These are phyloP conservation scores for Serrognathus titanus DNA, from an alignment of 2,888 invertebrate genomes.

Conservation along the genomic window DNA sequence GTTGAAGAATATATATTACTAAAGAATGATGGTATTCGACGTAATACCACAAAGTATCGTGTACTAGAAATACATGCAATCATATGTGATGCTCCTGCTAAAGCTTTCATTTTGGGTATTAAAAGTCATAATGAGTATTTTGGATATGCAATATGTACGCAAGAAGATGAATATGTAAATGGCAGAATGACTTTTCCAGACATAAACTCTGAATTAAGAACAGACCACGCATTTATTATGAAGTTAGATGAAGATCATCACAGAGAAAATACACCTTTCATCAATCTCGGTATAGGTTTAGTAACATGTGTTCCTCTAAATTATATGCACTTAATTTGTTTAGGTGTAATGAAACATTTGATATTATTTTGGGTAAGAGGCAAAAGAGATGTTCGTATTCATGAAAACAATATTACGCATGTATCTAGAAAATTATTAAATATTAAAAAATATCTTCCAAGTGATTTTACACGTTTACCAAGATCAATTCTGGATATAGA, in stretches of 20 bases:
- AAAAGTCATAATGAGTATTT: slow-evolving; percentile 29
- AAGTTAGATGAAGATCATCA: slow-evolving; percentile 29
- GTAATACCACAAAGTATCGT: no score
- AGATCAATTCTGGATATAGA: slow-evolving; percentile 20
- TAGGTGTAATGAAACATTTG: slow-evolving; percentile 30
- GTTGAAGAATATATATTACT: slow-evolving; percentile 1
- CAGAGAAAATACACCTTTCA: slow-evolving; percentile 21
- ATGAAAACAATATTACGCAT: neutral
- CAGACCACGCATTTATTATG: slow-evolving; percentile 26
- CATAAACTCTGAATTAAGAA: slow-evolving; percentile 20
- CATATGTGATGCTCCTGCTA: slow-evolving; percentile 33
- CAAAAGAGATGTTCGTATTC: slow-evolving; percentile 9
- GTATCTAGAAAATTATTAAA: neutral
- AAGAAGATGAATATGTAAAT: slow-evolving; percentile 26
- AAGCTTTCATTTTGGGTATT: slow-evolving; percentile 26
- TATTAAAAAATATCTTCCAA: slow-evolving; percentile 9
- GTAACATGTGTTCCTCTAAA: slow-evolving; percentile 29
- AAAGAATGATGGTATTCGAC: neutral
- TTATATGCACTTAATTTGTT: slow-evolving; percentile 31
- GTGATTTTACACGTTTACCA: slow-evolving; percentile 25
- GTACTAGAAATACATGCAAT: slow-evolving; percentile 13
- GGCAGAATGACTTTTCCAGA: slow-evolving; percentile 25
- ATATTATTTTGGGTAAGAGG: slow-evolving; percentile 23
- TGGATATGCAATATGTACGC: slow-evolving; percentile 28
- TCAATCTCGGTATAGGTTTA: slow-evolving; percentile 25